Percentiles rank a stretch among this genome's conserved stretches.
Conservation (phyloP, 1,140 invertebrate species). For the Lanistes nyassanus region DNA sequence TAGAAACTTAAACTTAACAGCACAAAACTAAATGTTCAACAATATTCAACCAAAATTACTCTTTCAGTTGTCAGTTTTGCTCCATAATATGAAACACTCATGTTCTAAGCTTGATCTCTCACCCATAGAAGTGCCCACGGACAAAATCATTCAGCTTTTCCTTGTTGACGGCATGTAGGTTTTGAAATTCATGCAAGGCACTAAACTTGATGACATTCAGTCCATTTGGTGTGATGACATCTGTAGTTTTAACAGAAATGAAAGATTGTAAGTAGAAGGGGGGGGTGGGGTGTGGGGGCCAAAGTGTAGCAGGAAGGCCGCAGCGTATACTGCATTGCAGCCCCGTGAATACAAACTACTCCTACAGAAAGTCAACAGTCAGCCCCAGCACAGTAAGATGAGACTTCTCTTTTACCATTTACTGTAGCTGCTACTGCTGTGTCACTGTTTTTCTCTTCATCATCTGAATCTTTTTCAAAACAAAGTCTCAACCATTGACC, state of each 20-base stretch:
- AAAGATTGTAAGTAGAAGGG: not conserved
- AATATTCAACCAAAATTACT: not conserved
- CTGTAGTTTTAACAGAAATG: conserved; percentile 60
- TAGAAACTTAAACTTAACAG: not conserved
- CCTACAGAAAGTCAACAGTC: not conserved
- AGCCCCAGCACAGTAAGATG: too few species aligned
- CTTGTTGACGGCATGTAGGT: conserved; percentile 96
- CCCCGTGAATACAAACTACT: not conserved
- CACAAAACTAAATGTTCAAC: not conserved
- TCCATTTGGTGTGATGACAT: conserved; percentile 98
- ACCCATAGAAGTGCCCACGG: conserved; percentile 98
- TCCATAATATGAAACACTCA: not conserved
- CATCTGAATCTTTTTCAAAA: too few species aligned
- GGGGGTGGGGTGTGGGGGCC: too few species aligned
- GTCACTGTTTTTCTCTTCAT: too few species aligned
- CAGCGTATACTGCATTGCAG: not conserved
- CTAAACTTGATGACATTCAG: conserved; percentile 99
- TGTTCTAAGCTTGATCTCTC: conserved; percentile 31
- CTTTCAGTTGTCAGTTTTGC: not conserved
- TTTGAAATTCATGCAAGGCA: conserved; percentile 99
- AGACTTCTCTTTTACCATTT: too few species aligned
- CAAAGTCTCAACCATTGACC: too few species aligned
- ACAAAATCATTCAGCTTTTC: conserved; percentile 99
- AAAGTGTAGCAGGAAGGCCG: not conserved
- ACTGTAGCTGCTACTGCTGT: too few species aligned